phyloP scores from a whole-genome alignment of 2,888 invertebrate species.

The Hoplodrina ambigua region DNA sequence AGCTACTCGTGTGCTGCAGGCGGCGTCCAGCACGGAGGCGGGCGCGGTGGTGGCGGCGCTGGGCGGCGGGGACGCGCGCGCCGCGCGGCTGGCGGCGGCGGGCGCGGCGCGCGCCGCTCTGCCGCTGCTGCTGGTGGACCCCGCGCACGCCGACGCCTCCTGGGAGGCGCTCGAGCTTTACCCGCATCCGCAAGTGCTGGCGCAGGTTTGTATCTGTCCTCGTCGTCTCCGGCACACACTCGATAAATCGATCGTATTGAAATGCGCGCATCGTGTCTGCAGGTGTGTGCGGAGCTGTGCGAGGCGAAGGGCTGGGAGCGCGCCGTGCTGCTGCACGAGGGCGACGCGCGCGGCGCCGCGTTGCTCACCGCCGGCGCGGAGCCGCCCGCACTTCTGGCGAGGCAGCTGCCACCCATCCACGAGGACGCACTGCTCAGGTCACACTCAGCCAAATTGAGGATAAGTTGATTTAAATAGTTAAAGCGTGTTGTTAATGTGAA shows the following conservation, averaged over 20 bases:
- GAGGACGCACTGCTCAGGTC: conserved; percentile 78
- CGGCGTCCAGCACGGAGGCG: conserved; percentile 33
- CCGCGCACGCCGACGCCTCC: conserved; percentile 65
- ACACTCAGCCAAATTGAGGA: background rate
- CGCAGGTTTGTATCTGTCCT: conserved; percentile 58
- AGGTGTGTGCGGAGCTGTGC: conserved; percentile 77
- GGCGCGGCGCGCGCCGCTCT: conserved; percentile 77
- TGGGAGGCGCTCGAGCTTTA: conserved; percentile 77
- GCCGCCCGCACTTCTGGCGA: conserved; percentile 71
- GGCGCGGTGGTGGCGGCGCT: conserved; percentile 60
- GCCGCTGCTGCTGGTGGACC: conserved; percentile 75
- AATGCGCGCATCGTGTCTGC: conserved; percentile 8
- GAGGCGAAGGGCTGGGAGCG: conserved; percentile 80
- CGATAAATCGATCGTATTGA: background rate
- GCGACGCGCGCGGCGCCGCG: conserved; percentile 71
- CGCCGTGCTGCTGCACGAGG: conserved; percentile 83
- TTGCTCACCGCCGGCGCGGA: conserved; percentile 67
- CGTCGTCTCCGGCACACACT: too few relatives aligned
- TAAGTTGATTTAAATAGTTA: background rate
- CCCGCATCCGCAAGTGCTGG: conserved; percentile 75
- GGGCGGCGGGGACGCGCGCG: conserved; percentile 62
- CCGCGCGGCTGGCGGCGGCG: conserved; percentile 69
- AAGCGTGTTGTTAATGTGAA: background rate
- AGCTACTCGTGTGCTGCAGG: too few relatives aligned
- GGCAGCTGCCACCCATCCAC: conserved; percentile 78